Evolutionary conservation across 2,113 vertebrate species (phyloP).

Genomic region (Girardinichthys multiradiatus): DNA sequence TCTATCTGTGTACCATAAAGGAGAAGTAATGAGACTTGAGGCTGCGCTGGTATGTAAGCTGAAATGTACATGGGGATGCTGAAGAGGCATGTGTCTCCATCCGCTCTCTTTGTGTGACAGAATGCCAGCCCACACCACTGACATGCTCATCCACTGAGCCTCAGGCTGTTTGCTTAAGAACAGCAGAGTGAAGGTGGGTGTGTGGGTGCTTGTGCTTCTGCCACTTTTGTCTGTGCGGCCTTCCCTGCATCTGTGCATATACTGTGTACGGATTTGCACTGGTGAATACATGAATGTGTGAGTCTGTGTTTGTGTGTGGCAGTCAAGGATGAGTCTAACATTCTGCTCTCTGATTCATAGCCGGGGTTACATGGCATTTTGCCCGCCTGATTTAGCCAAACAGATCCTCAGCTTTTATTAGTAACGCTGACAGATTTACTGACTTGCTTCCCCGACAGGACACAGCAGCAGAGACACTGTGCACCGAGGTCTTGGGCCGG

Average conservation of each 20-base stretch:
- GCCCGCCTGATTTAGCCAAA: slow-evolving; percentile 67
- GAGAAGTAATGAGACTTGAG: slow-evolving; percentile 7
- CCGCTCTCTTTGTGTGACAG: slow-evolving; percentile 57
- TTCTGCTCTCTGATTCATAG: slow-evolving; percentile 69
- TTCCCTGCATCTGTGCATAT: slow-evolving; percentile 56
- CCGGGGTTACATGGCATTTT: slow-evolving; percentile 45
- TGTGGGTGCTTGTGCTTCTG: slow-evolving; percentile 53
- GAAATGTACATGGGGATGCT: slow-evolving; percentile 45
- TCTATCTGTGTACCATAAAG: background rate
- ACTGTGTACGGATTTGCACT: slow-evolving; percentile 37
- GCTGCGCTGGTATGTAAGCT: slow-evolving; percentile 21
- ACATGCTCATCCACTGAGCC: slow-evolving; percentile 61
- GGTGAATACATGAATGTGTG: slow-evolving; percentile 17
- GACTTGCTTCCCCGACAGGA: slow-evolving; percentile 57
- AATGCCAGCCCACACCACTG: slow-evolving; percentile 60
- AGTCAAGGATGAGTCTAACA: slow-evolving; percentile 21
- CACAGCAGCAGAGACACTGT: slow-evolving; percentile 56
- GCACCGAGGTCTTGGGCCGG: slow-evolving; percentile 57
- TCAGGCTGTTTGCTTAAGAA: slow-evolving; percentile 65
- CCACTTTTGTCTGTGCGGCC: slow-evolving; percentile 59
- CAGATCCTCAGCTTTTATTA: slow-evolving; percentile 57
- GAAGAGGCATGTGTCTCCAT: slow-evolving; percentile 42
- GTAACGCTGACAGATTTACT: slow-evolving; percentile 69
- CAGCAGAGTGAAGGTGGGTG: slow-evolving; percentile 63
- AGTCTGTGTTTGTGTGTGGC: slow-evolving; percentile 30